Percentiles rank a stretch among this genome's conserved stretches.
phyloP scores from a whole-genome alignment of 2,888 invertebrate genomes.

The Melanophora roralis region DNA sequence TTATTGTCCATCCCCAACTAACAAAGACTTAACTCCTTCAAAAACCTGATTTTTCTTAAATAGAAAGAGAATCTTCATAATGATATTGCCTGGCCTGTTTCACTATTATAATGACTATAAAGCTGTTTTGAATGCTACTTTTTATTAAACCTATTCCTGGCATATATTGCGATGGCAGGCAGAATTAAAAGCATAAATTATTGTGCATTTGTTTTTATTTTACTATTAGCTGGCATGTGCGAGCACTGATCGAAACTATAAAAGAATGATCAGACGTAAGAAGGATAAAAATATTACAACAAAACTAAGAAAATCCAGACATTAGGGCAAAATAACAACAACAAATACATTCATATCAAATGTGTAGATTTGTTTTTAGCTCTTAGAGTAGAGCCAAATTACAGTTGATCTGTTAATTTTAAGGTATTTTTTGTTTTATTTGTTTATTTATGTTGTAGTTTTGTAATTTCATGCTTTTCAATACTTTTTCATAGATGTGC shows the following conservation, averaged over 20 bases:
- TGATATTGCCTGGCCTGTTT: background rate
- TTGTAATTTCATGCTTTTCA: conserved; percentile 3
- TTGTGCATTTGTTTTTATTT: conserved; percentile 5
- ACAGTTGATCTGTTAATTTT: conserved; percentile 29
- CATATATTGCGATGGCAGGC: background rate
- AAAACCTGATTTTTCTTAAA: background rate
- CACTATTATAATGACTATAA: background rate
- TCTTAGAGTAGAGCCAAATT: conserved; percentile 10
- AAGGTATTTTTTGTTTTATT: conserved; percentile 28
- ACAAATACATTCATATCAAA: background rate
- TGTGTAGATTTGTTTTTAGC: background rate
- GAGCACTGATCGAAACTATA: conserved; percentile 3
- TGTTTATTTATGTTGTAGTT: too few species aligned
- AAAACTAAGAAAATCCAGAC: conserved; percentile 42
- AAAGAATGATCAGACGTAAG: background rate
- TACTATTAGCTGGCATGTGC: background rate
- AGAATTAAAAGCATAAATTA: background rate
- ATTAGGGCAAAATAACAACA: conserved; percentile 37
- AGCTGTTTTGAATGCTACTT: background rate
- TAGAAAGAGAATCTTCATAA: background rate
- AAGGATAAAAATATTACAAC: conserved; percentile 11
- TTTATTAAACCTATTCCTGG: conserved; percentile 14
- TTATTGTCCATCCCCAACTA: too few species aligned
- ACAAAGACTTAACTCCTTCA: background rate
- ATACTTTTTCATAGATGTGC: conserved; percentile 4